Base-by-base conservation (phyloP, 2,113 vertebrate genomes). In the Copsychus sechellarum region DNA sequence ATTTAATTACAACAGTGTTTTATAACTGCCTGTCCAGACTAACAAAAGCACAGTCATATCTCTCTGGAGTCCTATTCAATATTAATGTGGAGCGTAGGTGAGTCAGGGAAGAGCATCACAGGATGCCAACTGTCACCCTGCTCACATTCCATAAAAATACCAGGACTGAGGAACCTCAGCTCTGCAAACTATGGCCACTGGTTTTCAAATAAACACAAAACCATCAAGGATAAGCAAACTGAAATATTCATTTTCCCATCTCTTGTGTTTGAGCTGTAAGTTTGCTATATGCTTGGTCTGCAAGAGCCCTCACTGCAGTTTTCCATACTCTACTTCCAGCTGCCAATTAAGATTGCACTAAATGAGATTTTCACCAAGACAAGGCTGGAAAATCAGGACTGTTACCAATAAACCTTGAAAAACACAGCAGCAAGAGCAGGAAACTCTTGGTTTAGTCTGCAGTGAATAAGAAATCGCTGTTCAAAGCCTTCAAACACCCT, bases 1-100 rank as follows among this genome's bases (percentile, higher is more conserved):
- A 95, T 93, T 91, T 96, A 97, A 96, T 95, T 96, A 92, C 87
- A 92, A 11, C 31, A 73, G 60, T 58, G 56, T 76, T 86, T 78
- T 81, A 70, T 81, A 90, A 51, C 81, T 62, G 91, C 61, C 83
- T 90, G 86, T 77, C 93, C 95, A 76, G 79, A 76, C 76, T 76
- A 86, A 86, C 61, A 71, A 71, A 95, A 86, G 73, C 61, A 89
- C 24, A 76, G 42, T 33, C 66, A 10, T 8, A 15, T 50, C 69
- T 78, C 80, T 62, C 85, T 72, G 73, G 83, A 81, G 71, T 26
- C 50, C 77, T 40, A 14, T 60, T 67, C 88, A 77, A 38, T 64
- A 81, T 36, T 82, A 40, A 74, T 21, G 45, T 40, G 64, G 61
- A 72, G 69, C 0, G 1, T 1, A 83, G 77, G 80, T 72, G 64